Evolutionary conservation across 2,113 vertebrate genomes (phyloP).

Genomic region (Thryonomys swinderianus): DNA sequence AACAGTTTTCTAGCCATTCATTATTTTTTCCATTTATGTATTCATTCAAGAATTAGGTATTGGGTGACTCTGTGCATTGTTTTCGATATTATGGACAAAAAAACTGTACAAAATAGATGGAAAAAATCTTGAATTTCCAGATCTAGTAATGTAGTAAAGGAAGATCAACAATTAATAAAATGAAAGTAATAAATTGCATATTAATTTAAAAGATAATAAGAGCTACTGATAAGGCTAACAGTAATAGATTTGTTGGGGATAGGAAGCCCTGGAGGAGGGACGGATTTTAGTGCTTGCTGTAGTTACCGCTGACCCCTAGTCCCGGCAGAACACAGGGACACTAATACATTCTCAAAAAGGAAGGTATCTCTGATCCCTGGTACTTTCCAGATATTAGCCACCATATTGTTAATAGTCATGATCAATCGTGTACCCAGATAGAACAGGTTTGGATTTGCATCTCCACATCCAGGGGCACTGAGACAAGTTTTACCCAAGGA

Average conservation of each 20-base stretch:
- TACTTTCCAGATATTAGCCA: background rate
- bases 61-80: background rate
- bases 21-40: background rate
- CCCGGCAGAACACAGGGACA: background rate
- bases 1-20: background rate
- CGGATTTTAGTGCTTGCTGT: background rate
- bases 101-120: background rate
- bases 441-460: background rate
- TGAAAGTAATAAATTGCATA: background rate
- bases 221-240: background rate
- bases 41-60: background rate
- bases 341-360: background rate
- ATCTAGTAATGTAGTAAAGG: background rate
- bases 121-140: background rate
- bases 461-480: background rate
- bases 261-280: background rate
- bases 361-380: background rate
- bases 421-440: background rate
- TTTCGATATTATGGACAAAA: background rate
- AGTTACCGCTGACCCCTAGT: background rate
- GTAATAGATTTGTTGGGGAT: background rate
- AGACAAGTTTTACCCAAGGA: background rate
- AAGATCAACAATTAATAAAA: background rate
- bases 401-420: background rate
- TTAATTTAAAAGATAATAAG: background rate